phyloP scores from a whole-genome alignment of 2,888 invertebrate species.

The Drosophila longiperda region DNA sequence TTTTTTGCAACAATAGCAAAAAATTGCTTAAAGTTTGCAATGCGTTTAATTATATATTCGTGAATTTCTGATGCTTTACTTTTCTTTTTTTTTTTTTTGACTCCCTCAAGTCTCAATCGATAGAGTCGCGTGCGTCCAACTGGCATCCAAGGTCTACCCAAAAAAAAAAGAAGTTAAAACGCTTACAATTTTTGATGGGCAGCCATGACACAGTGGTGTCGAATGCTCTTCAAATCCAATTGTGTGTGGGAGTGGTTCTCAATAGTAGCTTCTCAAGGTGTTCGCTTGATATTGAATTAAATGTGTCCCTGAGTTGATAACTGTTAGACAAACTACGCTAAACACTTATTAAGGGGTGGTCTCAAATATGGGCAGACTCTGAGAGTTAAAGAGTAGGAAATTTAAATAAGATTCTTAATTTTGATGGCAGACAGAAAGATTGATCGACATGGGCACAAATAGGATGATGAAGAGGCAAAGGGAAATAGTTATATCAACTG shows the following conservation, averaged over 20 bases:
- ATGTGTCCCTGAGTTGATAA: not conserved
- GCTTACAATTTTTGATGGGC: constrained; percentile 34
- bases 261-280: not conserved
- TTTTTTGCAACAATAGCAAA: constrained; percentile 21
- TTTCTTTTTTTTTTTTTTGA: not conserved
- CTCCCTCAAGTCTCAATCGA: constrained; percentile 51
- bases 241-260: not conserved
- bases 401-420: not conserved
- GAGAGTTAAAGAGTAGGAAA: accelerated
- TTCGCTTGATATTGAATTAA: not conserved
- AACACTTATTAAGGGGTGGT: accelerated
- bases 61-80: constrained; percentile 25
- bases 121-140: constrained; percentile 58
- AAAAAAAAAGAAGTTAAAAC: constrained; percentile 10
- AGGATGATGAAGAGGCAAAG: too few relatives aligned
- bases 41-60: constrained; percentile 66
- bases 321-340: not conserved
- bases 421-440: not conserved
- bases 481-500: not conserved
- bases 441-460: not conserved
- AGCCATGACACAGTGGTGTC: constrained; percentile 32
- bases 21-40: constrained; percentile 61
- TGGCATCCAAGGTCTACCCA: constrained; percentile 59
- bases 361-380: not conserved
- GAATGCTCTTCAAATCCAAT: not conserved